Percentiles rank a stretch among this genome's conserved stretches.
Evolutionary conservation across 2,888 invertebrate species (phyloP).

Genomic region (Itoplectis maculator): DNA sequence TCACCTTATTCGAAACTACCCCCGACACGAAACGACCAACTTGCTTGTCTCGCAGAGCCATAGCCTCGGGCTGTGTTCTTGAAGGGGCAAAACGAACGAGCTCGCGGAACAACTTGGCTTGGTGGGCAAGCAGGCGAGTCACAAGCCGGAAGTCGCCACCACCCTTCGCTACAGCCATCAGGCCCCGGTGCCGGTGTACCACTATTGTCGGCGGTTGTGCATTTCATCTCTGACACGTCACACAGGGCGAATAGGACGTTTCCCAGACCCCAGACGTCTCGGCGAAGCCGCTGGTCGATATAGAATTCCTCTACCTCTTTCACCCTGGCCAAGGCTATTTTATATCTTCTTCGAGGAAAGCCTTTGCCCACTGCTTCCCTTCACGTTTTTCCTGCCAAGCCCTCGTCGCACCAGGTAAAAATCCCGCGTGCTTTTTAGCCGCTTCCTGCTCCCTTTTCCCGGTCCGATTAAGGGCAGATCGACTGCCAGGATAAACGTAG

Average conservation of each 20-base stretch:
- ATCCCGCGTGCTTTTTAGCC: constrained; percentile 3
- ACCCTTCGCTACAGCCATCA: constrained; percentile 14
- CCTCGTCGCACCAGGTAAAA: constrained; percentile 8
- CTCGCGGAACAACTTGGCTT: constrained; percentile 12
- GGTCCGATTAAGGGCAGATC: constrained; percentile 26
- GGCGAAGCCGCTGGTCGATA: not conserved
- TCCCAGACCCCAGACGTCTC: not conserved
- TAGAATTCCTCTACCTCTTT: constrained; percentile 6
- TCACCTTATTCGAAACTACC: not conserved
- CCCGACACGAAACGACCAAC: constrained; percentile 28
- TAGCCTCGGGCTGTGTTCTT: constrained; percentile 17
- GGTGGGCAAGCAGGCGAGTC: constrained; percentile 16
- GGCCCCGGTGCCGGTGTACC: constrained; percentile 6
- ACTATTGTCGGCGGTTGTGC: constrained; percentile 28
- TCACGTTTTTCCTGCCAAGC: not conserved
- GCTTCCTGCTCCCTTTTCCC: not conserved
- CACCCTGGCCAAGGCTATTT: not conserved
- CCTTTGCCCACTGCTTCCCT: not conserved
- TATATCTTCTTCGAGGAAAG: not conserved
- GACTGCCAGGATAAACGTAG: not conserved
- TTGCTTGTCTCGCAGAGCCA: constrained; percentile 16
- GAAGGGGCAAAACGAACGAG: constrained; percentile 34
- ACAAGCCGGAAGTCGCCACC: constrained; percentile 36
- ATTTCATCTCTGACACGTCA: constrained; percentile 39
- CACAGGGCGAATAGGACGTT: not conserved